Evolutionary conservation across 2,113 vertebrate genomes (phyloP).

Genomic region (Esox niger): DNA sequence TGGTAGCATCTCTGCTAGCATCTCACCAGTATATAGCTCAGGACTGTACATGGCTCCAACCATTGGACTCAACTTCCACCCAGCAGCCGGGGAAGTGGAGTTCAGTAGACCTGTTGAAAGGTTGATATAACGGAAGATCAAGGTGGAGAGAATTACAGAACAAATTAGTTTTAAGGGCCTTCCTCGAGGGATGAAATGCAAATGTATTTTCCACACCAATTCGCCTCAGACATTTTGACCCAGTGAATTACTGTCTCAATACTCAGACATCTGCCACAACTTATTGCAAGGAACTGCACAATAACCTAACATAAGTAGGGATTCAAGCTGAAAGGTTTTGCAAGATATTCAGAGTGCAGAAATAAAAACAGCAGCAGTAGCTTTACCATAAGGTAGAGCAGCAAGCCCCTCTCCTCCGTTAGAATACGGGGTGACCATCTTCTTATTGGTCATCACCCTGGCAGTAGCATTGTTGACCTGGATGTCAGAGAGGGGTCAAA

Average conservation of each 20-base stretch:
- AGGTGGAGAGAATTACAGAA: too few species aligned
- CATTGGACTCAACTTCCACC: slow-evolving; percentile 98
- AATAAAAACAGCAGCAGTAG: background rate
- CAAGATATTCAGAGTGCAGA: background rate
- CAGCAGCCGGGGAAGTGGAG: slow-evolving; percentile 65
- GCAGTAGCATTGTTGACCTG: slow-evolving; percentile 99
- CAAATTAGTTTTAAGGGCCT: too few species aligned
- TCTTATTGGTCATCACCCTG: slow-evolving; percentile 99
- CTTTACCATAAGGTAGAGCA: slow-evolving; percentile 73
- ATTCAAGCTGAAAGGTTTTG: background rate
- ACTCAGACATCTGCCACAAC: too few species aligned
- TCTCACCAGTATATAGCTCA: slow-evolving; percentile 97
- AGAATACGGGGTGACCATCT: slow-evolving; percentile 92
- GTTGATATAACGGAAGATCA: too few species aligned
- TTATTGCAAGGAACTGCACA: background rate
- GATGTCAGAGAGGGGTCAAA: slow-evolving; percentile 52
- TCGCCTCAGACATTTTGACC: too few species aligned
- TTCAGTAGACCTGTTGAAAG: too few species aligned
- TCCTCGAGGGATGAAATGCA: too few species aligned
- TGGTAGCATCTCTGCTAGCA: slow-evolving; percentile 40
- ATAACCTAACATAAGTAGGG: background rate
- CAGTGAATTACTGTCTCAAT: too few species aligned
- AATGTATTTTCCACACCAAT: too few species aligned
- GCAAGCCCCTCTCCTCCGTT: slow-evolving; percentile 80
- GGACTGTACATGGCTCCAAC: slow-evolving; percentile 97